Conservation (phyloP, 2,113 vertebrate genomes). For the Lophius piscatorius region DNA sequence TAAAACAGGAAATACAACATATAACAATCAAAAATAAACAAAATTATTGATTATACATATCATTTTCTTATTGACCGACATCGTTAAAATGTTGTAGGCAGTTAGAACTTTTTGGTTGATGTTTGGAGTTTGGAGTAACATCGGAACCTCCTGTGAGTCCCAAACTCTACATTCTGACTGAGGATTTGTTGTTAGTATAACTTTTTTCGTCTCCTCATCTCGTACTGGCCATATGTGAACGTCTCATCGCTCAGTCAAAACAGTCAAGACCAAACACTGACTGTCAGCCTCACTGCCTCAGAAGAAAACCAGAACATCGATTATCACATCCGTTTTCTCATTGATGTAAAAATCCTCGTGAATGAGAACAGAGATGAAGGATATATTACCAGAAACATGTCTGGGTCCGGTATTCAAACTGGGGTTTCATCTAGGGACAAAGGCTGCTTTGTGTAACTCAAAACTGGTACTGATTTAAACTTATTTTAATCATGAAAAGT, state of each 20-base stretch:
- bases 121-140: too few relatives aligned
- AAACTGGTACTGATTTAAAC: slow-evolving; percentile 23
- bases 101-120: too few relatives aligned
- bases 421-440: not conserved
- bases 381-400: slow-evolving; percentile 31
- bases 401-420: slow-evolving; percentile 17
- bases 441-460: slow-evolving; percentile 30
- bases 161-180: not conserved
- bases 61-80: too few relatives aligned
- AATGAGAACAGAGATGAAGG: slow-evolving; percentile 41
- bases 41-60: too few relatives aligned
- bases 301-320: slow-evolving; percentile 38
- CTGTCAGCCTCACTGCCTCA: slow-evolving; percentile 29
- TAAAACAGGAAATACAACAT: too few relatives aligned
- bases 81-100: too few relatives aligned
- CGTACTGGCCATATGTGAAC: slow-evolving; percentile 8
- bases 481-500: too few relatives aligned
- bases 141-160: too few relatives aligned
- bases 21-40: too few relatives aligned
- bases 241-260: slow-evolving; percentile 42
- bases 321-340: slow-evolving; percentile 42
- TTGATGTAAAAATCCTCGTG: slow-evolving; percentile 45
- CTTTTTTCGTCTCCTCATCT: slow-evolving; percentile 15
- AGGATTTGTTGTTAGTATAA: slow-evolving; percentile 3
- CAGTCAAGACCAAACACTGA: slow-evolving; percentile 31